Evolutionary conservation across 2,888 invertebrate species (phyloP).

Genomic region (Dolichomitus sp.): DNA sequence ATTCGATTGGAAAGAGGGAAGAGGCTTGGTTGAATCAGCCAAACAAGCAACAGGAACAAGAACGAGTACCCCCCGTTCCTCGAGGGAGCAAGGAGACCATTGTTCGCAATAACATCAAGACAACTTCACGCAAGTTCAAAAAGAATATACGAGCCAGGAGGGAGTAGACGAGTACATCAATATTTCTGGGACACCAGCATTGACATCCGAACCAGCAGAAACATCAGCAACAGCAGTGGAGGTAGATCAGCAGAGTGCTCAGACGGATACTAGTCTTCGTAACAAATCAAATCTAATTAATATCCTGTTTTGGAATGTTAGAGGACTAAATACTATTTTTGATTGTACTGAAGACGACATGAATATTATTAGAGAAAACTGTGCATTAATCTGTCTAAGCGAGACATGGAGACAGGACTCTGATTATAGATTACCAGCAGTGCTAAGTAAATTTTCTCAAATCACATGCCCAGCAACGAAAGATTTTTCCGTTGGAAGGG

Average conservation of each 20-base stretch:
- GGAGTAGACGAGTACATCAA: too few species aligned
- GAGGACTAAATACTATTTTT: not conserved
- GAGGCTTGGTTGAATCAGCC: not conserved
- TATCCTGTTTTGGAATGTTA: not conserved
- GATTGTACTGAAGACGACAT: not conserved
- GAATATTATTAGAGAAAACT: not conserved
- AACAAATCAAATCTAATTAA: not conserved
- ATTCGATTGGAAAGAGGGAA: not conserved
- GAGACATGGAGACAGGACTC: not conserved
- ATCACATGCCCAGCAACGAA: not conserved
- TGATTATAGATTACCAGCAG: not conserved
- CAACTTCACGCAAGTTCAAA: too few species aligned
- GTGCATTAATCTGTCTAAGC: not conserved
- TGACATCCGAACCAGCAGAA: too few species aligned
- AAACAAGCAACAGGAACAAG: not conserved
- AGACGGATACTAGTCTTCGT: not conserved
- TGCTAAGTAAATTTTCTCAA: not conserved
- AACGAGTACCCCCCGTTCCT: not conserved
- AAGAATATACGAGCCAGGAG: too few species aligned
- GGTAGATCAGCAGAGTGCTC: not conserved
- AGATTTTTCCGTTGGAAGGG: not conserved
- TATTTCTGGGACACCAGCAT: too few species aligned
- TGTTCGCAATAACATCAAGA: not conserved
- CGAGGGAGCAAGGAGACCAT: not conserved
- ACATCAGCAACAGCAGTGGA: too few species aligned